Base-by-base conservation (phyloP, 2,888 invertebrate genomes). In the Mythimna ferrago region DNA sequence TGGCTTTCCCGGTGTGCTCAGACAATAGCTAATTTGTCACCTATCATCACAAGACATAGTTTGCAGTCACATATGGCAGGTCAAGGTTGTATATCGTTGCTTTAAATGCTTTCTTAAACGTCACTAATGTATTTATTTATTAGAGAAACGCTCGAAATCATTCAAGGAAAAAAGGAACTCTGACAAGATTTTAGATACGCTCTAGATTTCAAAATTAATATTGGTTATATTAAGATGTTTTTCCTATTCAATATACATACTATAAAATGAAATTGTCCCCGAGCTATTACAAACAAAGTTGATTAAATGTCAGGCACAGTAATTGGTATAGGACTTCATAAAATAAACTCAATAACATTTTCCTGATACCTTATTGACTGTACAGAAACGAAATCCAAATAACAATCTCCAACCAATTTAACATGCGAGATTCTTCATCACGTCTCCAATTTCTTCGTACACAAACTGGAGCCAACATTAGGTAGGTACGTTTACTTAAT, bases 401-500 rank as follows among this genome's bases (percentile, higher is more conserved):
- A 71, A 35, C 53, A 65, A 62, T 53, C 41, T 66, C 57, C 19
- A n/a, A 32, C 41, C n/a, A 65, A 65, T 67, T 66, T 62, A 71
- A 57, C 58, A 26, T 26, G 2, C 38, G 21, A 57, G 56, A 58
- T 75, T 67, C 65, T 35, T 54, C 58, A 60, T 74, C 38, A 41
- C 41, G 21, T 48, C 65, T 75, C 26, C 56, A 60, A 66, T 73
- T 48, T 69, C 73, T 41, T 54, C 53, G 54, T 57, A 66, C 57
- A 60, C 62, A 80, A 71, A 80, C 81, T 68, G 44, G 51, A 54
- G 38, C 38, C 51, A 70, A 71, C 54, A 71, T 68, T 61, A 80
- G 9, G 35, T 61, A 80, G 10, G 35, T 53, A 74, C 56, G 41
- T 71, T 41, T 66, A 41, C 72, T 80, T 86, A 85, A 87, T 81